phyloP scores from a whole-genome alignment of 2,113 vertebrate genomes.

The Cavia aperea region DNA sequence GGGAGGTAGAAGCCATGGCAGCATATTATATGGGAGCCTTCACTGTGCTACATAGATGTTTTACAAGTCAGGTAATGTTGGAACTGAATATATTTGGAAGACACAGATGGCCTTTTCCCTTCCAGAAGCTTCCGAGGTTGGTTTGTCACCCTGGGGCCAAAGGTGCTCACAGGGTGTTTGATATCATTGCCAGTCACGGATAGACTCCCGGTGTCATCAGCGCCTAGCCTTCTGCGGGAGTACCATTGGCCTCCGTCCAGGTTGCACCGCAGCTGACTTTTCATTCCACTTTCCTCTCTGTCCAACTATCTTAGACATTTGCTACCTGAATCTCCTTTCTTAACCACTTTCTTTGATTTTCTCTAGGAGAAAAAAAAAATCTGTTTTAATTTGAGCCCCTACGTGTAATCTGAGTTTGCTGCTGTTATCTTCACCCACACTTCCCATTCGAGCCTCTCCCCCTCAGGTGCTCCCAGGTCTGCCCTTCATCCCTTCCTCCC shows the following conservation, averaged over 20 bases:
- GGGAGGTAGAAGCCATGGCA: background rate
- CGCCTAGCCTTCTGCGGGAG: background rate
- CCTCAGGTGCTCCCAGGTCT: background rate
- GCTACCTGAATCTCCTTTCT: background rate
- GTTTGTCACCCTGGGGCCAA: background rate
- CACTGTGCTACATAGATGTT: background rate
- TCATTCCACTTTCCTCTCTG: background rate
- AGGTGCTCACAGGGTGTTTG: background rate
- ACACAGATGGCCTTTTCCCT: background rate
- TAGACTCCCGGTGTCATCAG: background rate
- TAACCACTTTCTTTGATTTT: background rate
- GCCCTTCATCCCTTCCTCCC: background rate
- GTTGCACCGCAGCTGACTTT: background rate
- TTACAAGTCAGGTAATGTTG: background rate
- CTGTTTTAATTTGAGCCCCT: background rate
- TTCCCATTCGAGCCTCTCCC: background rate
- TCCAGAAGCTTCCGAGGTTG: background rate
- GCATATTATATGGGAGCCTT: background rate
- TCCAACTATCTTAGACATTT: constrained; percentile 20
- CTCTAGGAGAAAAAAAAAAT: background rate
- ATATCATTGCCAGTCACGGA: background rate
- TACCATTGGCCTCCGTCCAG: background rate
- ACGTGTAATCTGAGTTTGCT: background rate
- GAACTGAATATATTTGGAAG: background rate
- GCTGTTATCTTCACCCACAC: background rate